Base-by-base conservation (phyloP, 2,888 invertebrate species). In the Pollenia amentaria region DNA sequence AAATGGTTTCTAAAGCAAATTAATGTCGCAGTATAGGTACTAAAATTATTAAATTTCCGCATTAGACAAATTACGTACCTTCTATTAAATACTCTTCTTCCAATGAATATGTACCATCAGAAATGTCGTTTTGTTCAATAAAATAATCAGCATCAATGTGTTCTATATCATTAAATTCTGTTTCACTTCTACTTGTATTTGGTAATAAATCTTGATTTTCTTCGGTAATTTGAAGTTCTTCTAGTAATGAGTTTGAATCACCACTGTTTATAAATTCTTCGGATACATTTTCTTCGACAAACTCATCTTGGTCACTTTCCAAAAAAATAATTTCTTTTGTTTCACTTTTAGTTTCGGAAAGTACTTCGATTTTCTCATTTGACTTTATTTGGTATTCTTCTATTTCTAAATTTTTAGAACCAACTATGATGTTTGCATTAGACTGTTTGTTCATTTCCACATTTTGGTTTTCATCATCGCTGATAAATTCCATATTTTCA, bases 1-100 rank as follows among this genome's bases (percentile, higher is more conserved):
- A 77, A 53, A 1, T 46, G 0, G 53, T 76, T 67, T 87, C 87
- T 87, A 21, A 60, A 75, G 14, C 9, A 21, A 14, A 16, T 12
- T 42, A 44, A 48, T 16, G 62, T 16, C 51, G 21, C 12, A 48
- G 46, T 46, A 48, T 9, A n/a, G n/a, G n/a, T n/a, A 14, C 44
- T 0, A 8, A 6, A 18, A 2, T 55, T 67, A n/a, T 16, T 29
- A 3, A 46, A 46, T 57, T 83, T n/a, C n/a, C n/a, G n/a, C n/a
- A n/a, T n/a, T n/a, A n/a, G n/a, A n/a, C n/a, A n/a, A n/a, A n/a
- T n/a, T n/a, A n/a, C n/a, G n/a, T n/a, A 87, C 86, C n/a, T n/a
- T n/a, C n/a, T n/a, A n/a, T n/a, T n/a, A n/a, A n/a, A n/a, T n/a
- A n/a, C n/a, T n/a, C n/a, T 16, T 87, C 86, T 55, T 88, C 85